Evolutionary conservation across 2,113 vertebrate genomes (phyloP).

Genomic region (Lepus timidus): DNA sequence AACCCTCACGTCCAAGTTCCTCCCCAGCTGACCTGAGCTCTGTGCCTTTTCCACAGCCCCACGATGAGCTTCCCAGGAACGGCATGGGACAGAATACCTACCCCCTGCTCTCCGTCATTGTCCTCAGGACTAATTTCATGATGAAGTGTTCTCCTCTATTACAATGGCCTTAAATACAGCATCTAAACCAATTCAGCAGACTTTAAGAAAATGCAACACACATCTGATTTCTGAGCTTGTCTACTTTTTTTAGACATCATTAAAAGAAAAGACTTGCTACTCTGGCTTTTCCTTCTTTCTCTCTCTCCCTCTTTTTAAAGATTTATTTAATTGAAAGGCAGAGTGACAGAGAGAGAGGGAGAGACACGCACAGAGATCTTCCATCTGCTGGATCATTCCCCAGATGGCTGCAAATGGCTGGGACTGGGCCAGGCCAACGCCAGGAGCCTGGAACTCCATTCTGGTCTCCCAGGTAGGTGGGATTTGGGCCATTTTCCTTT

Average conservation of each 20-base stretch:
- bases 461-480: no score
- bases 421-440: no score
- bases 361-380: no score
- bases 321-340: no score
- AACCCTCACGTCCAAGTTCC: neutral
- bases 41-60: fast-evolving
- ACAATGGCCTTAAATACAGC: neutral
- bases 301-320: no score
- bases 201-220: neutral
- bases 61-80: fast-evolving
- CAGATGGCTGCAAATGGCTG: no score
- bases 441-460: no score
- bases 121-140: neutral
- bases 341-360: no score
- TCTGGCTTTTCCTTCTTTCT: constrained; percentile 16
- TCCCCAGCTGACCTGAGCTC: neutral
- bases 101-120: neutral
- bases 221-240: fast-evolving
- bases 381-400: no score
- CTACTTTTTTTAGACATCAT: constrained; percentile 42
- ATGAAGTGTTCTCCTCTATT: neutral
- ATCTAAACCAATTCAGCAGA: neutral
- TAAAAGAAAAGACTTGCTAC: constrained; percentile 47
- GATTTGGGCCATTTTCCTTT: no score
- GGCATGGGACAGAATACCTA: fast-evolving